phyloP scores from a whole-genome alignment of 23 tunicate species.

The Trididemnum clinides region DNA sequence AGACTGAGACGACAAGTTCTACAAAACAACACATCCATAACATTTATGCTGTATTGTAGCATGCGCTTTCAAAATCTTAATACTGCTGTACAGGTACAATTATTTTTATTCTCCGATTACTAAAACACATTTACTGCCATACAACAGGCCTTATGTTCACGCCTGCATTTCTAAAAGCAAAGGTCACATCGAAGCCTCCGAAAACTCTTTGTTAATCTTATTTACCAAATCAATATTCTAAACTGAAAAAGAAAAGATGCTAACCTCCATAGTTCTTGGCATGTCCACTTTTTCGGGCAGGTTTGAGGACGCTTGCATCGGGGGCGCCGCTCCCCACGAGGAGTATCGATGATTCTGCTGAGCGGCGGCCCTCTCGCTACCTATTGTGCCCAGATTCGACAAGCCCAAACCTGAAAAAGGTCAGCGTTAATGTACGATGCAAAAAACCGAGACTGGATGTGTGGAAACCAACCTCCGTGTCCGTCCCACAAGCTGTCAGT shows the following conservation, averaged over 20 bases:
- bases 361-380: slow-evolving; percentile 79
- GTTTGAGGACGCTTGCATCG: neutral
- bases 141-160: too few species aligned
- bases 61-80: too few species aligned
- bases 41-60: too few species aligned
- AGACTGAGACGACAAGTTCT: slow-evolving; percentile 45
- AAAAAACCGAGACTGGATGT: neutral
- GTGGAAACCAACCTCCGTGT: too few species aligned
- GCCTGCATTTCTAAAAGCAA: too few species aligned
- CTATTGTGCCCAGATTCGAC: slow-evolving; percentile 67
- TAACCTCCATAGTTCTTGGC: slow-evolving; percentile 7
- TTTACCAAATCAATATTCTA: too few species aligned
- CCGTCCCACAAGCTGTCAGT: slow-evolving; percentile 53
- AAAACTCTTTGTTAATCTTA: too few species aligned
- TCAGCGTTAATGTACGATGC: neutral
- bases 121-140: too few species aligned
- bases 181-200: too few species aligned
- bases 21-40: neutral
- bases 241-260: too few species aligned
- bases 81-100: too few species aligned
- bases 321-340: slow-evolving; percentile 46
- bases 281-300: slow-evolving; percentile 14
- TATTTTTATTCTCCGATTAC: too few species aligned
- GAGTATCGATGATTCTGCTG: slow-evolving; percentile 37
- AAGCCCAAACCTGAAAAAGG: slow-evolving; percentile 37